Evolutionary conservation across 1,140 invertebrate genomes (phyloP).

Genomic region (Neodiprion fabricii): DNA sequence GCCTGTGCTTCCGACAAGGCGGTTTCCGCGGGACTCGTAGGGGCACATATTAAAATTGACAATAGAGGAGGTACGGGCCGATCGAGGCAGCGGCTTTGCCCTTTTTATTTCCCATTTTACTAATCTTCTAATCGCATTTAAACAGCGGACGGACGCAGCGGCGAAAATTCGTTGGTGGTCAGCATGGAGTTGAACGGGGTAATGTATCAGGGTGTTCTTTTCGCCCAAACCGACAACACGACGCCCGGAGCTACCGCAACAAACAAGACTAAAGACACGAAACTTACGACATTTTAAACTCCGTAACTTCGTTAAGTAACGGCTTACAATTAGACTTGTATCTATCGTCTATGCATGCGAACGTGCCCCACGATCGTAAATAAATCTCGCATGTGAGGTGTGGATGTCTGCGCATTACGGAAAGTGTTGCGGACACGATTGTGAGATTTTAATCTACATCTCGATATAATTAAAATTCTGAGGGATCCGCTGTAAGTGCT

Average conservation of each 20-base stretch:
- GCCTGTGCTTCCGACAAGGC: constrained; percentile 53
- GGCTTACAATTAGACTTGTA: background rate
- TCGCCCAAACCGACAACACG: constrained; percentile 68
- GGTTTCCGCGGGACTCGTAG: constrained; percentile 41
- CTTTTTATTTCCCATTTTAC: constrained; percentile 23
- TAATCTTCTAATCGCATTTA: constrained; percentile 33
- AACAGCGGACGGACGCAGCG: constrained; percentile 72
- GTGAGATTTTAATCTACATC: constrained; percentile 13
- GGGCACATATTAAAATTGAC: constrained; percentile 88
- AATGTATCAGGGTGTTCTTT: constrained; percentile 87
- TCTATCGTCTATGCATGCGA: constrained; percentile 45
- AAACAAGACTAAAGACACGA: constrained; percentile 37
- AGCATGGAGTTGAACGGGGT: constrained; percentile 97
- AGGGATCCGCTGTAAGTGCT: background rate
- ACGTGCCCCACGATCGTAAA: constrained; percentile 51
- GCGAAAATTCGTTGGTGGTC: constrained; percentile 89
- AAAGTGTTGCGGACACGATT: background rate
- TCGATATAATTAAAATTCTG: background rate
- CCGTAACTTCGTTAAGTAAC: constrained; percentile 23
- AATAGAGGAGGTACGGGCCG: constrained; percentile 69
- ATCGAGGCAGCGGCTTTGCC: background rate
- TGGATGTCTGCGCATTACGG: background rate
- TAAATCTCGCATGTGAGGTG: constrained; percentile 37
- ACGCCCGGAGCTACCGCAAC: constrained; percentile 28
- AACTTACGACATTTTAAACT: constrained; percentile 21